These are phyloP conservation scores for Eulacestoma nigropectus DNA, from an alignment of 2,113 vertebrate species.

Conservation along the genomic window DNA sequence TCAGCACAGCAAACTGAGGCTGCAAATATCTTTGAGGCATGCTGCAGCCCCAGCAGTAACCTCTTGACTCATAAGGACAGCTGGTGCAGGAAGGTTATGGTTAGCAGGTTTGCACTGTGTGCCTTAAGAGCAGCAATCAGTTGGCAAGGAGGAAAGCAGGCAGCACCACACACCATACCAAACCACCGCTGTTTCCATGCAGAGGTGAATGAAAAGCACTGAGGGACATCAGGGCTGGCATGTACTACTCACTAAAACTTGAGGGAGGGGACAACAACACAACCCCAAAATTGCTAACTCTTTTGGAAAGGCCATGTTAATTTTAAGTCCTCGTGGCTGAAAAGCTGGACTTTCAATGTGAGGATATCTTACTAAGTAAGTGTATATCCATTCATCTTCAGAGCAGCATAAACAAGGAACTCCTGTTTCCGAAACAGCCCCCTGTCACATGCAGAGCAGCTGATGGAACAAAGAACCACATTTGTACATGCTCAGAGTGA, in stretches of 20 bases:
- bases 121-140: background rate
- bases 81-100: background rate
- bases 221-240: background rate
- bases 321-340: background rate
- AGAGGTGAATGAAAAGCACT: background rate
- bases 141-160: background rate
- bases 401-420: background rate
- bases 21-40: background rate
- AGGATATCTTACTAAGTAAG: background rate
- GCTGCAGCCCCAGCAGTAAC: background rate
- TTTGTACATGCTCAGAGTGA: background rate
- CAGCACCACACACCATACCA: background rate
- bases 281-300: background rate
- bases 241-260: background rate
- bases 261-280: background rate
- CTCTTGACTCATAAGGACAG: background rate
- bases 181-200: background rate
- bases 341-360: background rate
- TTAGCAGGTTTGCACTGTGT: background rate
- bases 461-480: constrained; percentile 1
- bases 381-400: background rate
- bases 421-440: background rate
- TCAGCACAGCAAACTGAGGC: background rate
- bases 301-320: background rate
- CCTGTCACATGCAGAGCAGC: constrained; percentile 12